Conservation (phyloP, 2,113 vertebrate species). For the Todiramphus chloris region DNA sequence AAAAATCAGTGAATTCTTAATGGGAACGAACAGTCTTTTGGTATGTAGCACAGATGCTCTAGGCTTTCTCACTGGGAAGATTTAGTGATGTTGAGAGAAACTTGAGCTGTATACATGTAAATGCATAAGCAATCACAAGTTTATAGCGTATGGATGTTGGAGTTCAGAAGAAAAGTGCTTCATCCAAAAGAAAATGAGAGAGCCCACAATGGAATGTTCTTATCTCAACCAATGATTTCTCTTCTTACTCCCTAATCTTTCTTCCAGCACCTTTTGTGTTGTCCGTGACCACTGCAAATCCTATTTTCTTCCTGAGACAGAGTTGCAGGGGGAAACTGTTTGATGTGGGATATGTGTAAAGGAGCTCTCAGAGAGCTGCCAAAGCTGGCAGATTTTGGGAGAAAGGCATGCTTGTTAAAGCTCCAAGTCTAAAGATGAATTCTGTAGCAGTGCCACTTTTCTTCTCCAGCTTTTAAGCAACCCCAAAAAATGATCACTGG, state of each 20-base stretch:
- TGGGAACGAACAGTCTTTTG: constrained; percentile 1
- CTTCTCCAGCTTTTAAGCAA: background rate
- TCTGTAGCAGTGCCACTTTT: background rate
- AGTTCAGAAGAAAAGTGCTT: constrained; percentile 2
- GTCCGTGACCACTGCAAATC: background rate
- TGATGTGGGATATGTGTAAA: background rate
- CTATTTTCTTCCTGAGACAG: constrained; percentile 6
- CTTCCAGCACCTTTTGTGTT: background rate
- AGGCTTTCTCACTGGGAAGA: constrained; percentile 3
- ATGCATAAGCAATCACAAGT: constrained; percentile 10
- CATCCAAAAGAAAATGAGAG: background rate
- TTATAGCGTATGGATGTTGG: background rate
- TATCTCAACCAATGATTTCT: background rate
- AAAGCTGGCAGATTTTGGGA: background rate
- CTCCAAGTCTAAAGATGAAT: background rate
- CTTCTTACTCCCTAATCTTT: background rate
- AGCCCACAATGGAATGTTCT: background rate
- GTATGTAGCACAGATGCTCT: constrained; percentile 5
- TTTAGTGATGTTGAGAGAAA: constrained; percentile 9
- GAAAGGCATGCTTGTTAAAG: background rate
- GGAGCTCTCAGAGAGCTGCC: background rate
- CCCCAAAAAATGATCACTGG: background rate
- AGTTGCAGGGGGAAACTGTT: background rate
- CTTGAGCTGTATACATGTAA: background rate
- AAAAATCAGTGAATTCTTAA: constrained; percentile 11